Evolutionary conservation across 2,113 vertebrate species (phyloP), one percentile per base, ranked within the genome.

Genomic region (Apteryx mantelli): DNA sequence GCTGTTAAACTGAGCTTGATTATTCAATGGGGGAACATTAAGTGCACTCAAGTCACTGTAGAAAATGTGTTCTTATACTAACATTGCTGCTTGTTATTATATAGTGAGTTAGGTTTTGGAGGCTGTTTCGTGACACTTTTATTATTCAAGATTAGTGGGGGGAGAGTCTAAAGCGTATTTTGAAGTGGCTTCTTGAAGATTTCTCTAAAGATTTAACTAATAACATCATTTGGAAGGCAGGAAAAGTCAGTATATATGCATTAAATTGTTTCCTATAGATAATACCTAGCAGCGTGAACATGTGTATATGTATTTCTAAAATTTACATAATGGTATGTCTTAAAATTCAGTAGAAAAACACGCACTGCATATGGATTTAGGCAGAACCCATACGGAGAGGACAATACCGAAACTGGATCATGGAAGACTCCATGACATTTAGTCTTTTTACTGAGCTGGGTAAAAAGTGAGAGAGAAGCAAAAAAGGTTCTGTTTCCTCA

Each of bases 1-100:
- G 94, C 93, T 89, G 77, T 96, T 96, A 93, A 96, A 78, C 56
- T 61, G 81, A 92, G 70, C 75, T 74, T 79, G 70, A 88, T 85
- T 91, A 88, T 93, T 88, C 69, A 91, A 61, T 70, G 80, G 65
- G 65, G 91, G 93, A 93, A 36, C 73, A 65, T 94, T 53, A 91
- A 95, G 82, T 91, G 89, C 82, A 53, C 69, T 94, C 16, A 80
- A 95, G 69, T 83, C 9, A 36, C 83, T 91, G 90, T 30, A 69
- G 80, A 88, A 96, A 96, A 92, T 81, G 69, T 91, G 80, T 93
- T 91, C 71, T 79, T 91, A 36, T 48, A 75, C 82, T 91, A 93
- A 81, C 69, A 52, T 36, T 81, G 78, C 82, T 95, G 55, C 73
- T 96, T 88, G 70, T 93, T 88, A 80, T 76, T 80, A 53, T 85